Conservation (phyloP, 1,140 invertebrate species). For the Drosophila albomicans region DNA sequence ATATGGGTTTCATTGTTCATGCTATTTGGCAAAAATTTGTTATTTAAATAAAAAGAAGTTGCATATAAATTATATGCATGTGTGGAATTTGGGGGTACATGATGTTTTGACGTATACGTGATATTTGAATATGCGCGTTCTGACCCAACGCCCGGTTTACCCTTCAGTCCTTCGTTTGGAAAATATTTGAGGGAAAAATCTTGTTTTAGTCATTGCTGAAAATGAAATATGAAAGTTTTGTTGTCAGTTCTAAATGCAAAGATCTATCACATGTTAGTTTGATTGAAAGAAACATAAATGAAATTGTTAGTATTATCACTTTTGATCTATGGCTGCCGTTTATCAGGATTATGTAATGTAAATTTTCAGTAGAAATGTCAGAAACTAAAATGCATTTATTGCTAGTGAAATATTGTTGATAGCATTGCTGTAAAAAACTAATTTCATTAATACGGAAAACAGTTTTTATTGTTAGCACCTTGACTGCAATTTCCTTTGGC, state of each 20-base stretch:
- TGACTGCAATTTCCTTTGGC: no score
- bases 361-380: background rate
- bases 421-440: no score
- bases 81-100: constrained; percentile 25
- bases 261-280: background rate
- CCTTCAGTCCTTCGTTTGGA: background rate
- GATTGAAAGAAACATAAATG: background rate
- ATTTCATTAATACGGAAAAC: no score
- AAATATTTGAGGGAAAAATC: constrained; percentile 29
- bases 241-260: background rate
- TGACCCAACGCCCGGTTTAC: background rate
- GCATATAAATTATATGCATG: constrained; percentile 63
- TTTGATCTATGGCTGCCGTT: background rate
- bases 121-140: constrained; percentile 33
- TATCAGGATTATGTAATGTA: background rate
- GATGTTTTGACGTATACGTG: constrained; percentile 40
- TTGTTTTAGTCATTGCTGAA: constrained; percentile 2
- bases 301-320: background rate
- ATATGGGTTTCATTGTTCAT: constrained; percentile 57
- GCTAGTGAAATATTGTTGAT: no score
- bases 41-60: constrained; percentile 70
- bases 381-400: no score
- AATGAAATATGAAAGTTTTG: constrained; percentile 1
- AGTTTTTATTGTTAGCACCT: no score
- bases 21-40: constrained; percentile 55